Conservation (phyloP, 2,797 vertebrate species). For the Calcarius lapponicus region DNA sequence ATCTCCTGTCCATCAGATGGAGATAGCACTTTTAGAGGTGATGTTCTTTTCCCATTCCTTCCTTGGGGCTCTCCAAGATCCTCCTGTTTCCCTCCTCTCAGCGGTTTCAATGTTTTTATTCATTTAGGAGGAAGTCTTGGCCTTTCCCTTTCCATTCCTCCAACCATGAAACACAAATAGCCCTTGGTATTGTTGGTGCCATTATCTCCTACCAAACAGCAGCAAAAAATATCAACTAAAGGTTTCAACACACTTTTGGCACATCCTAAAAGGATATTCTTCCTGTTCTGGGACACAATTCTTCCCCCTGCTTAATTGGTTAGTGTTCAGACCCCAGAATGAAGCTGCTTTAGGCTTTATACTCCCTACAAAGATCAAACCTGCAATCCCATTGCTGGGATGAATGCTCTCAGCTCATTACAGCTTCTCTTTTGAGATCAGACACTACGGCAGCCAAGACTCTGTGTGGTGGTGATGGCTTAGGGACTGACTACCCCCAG, state of each 20-base stretch:
- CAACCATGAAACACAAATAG: neutral
- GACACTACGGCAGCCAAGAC: constrained; percentile 21
- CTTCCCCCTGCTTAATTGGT: neutral
- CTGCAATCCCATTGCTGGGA: neutral
- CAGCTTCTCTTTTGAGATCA: neutral
- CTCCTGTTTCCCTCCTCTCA: neutral
- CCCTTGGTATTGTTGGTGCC: neutral
- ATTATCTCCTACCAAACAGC: neutral
- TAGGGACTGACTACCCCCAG: neutral
- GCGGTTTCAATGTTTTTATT: neutral
- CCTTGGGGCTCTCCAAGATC: neutral
- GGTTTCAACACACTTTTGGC: neutral
- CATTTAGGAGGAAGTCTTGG: neutral
- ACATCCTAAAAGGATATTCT: neutral
- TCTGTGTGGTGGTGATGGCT: neutral
- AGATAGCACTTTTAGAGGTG: neutral
- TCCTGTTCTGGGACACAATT: neutral
- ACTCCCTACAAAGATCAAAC: neutral
- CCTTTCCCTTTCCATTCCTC: neutral
- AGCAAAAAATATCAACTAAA: neutral
- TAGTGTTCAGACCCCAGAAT: neutral
- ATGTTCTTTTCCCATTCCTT: neutral
- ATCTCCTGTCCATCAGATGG: neutral
- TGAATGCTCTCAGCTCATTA: neutral
- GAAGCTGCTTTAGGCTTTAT: neutral